A percentile compares a stretch with the other conserved stretches of the same genome.
phyloP scores from a whole-genome alignment of 2,888 invertebrate genomes.

The Diachrysia chrysitis region DNA sequence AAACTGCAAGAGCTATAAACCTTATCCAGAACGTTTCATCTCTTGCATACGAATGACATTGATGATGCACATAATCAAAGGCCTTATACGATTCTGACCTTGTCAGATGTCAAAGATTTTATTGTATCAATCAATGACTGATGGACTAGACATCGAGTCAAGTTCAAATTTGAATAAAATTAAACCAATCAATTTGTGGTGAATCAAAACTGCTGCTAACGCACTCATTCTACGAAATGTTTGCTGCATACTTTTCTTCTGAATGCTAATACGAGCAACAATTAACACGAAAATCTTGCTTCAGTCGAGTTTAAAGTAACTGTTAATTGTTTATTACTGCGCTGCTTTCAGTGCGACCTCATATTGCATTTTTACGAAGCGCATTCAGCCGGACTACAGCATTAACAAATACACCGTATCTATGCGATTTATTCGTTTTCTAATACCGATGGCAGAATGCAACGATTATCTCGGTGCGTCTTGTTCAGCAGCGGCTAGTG shows the following conservation, averaged over 20 bases:
- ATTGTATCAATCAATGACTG: conserved; percentile 10
- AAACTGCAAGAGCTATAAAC: not conserved
- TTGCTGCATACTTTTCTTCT: not conserved
- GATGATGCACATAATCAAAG: conserved; percentile 11
- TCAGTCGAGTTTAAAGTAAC: conserved; percentile 33
- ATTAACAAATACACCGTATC: conserved; percentile 79
- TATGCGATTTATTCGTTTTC: conserved; percentile 84
- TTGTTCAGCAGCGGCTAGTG: conserved; percentile 60
- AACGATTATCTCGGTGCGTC: conserved; percentile 68
- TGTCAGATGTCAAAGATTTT: not conserved
- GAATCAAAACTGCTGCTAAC: conserved; percentile 5
- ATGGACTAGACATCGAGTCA: not conserved
- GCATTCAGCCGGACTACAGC: conserved; percentile 53
- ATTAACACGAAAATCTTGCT: conserved; percentile 28
- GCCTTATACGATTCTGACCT: conserved; percentile 11
- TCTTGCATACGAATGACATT: not conserved
- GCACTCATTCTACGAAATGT: conserved; percentile 11
- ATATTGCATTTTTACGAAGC: conserved; percentile 57
- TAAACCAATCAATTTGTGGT: conserved; percentile 21
- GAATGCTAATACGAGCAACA: conserved; percentile 14
- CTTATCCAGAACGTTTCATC: not conserved
- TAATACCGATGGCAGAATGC: conserved; percentile 78
- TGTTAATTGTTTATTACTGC: conserved; percentile 40
- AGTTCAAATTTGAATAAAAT: conserved; percentile 14
- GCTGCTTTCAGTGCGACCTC: conserved; percentile 51